These are phyloP conservation scores for Ictalurus furcatus DNA, from an alignment of 2,113 vertebrate species.

Conservation along the genomic window DNA sequence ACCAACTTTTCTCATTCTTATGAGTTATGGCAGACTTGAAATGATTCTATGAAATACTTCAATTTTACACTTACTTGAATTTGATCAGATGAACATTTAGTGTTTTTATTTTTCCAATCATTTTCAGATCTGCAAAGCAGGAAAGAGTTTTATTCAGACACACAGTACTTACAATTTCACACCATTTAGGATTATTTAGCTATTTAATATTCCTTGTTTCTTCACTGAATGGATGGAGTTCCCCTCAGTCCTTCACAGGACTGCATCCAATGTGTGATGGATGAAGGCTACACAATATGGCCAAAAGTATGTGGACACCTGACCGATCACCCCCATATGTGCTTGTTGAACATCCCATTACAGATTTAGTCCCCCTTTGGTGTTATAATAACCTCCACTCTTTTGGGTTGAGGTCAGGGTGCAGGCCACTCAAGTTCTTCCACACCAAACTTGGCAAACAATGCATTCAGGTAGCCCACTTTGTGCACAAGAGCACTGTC, in stretches of 20 bases:
- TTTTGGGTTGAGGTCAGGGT: not conserved
- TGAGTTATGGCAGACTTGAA: not conserved
- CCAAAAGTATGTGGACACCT: not conserved
- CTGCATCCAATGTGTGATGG: not conserved
- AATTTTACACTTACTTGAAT: constrained; percentile 17
- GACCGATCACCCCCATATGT: not conserved
- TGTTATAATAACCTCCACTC: too few relatives aligned
- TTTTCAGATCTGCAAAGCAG: constrained; percentile 15
- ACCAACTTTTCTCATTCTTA: not conserved
- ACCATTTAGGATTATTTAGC: not conserved
- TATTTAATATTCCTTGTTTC: not conserved
- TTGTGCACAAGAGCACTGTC: not conserved
- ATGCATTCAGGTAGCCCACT: too few relatives aligned
- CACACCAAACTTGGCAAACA: not conserved
- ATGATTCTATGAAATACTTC: not conserved
- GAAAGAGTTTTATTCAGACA: not conserved
- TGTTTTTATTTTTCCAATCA: not conserved
- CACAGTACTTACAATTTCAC: not conserved
- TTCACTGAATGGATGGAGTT: not conserved
- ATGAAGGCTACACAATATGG: not conserved
- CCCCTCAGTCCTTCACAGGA: not conserved
- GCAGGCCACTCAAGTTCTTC: not conserved
- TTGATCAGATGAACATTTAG: constrained; percentile 8
- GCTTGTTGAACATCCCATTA: not conserved
- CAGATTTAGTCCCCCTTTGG: not conserved